Base-by-base conservation (phyloP, 1,140 invertebrate genomes). In the Reticulitermes speratus region DNA sequence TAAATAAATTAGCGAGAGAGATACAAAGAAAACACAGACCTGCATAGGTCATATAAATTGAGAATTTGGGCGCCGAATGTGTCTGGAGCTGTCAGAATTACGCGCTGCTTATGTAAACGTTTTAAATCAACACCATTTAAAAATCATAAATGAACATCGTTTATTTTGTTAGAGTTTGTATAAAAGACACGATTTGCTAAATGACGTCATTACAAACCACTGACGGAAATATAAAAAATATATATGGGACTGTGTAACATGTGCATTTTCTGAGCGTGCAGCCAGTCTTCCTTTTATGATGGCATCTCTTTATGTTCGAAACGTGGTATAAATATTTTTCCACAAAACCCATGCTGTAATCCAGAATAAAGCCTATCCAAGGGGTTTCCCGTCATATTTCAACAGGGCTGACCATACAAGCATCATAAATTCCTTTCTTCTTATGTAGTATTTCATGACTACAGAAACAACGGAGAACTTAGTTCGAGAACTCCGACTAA, bases 111-210 rank as follows among this genome's bases (percentile, higher is more conserved):
- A 75, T 75, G 65, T 75, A 75, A 75, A 75, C 65, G n/a, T 30
- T 75, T 75, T 75, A 75, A 75, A 75, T 75, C 65, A 75, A 75
- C 65, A 75, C 65, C 65, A 75, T 75, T 75, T 75, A 30, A 75
- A 75, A 75, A 75, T 75, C 65, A 75, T 75, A 75, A 75, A 75
- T 75, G 65, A 75, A 75, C n/a, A 8, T 14, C 25, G 65, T 75
- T 75, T 75, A 75, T 75, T 75, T 75, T 25, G 65, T 30, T 75
- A 11, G 25, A 14, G 65, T 16, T 75, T 75, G 65, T 75, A 75
- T 75, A 75, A 75, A 75, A 75, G 65, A 75, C 65, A 30, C n/a
- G 25, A 14, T n/a, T 75, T 30, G 65, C n/a, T 75, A 75, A 75
- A 75, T 75, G 25, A 75, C 65, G 65, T 75, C 65, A 75, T 75